These are phyloP conservation scores for Eutrigla gurnardus DNA, from an alignment of 2,797 vertebrate species.

Conservation along the genomic window DNA sequence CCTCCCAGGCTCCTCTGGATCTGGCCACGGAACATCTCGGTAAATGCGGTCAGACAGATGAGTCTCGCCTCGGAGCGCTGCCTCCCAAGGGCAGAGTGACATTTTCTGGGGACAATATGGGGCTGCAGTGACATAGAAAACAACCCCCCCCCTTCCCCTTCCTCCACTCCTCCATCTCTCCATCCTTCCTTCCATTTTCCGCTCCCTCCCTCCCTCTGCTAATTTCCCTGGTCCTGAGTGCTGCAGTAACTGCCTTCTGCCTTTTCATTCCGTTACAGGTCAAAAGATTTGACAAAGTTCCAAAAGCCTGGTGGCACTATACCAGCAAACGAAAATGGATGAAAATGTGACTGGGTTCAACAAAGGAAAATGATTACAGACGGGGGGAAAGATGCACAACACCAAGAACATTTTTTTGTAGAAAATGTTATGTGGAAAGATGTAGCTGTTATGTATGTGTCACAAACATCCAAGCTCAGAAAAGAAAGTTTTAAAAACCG, in stretches of 20 bases:
- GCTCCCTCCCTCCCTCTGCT: constrained; percentile 32
- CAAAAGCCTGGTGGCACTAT: constrained; percentile 59
- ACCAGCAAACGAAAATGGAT: constrained; percentile 49
- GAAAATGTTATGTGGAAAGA: constrained; percentile 11
- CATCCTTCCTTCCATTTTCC: constrained; percentile 17
- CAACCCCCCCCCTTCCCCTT: constrained; percentile 25
- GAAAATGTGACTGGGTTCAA: constrained; percentile 64
- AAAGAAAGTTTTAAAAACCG: constrained; percentile 1
- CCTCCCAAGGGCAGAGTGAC: constrained; percentile 82
- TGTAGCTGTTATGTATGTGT: constrained; percentile 3
- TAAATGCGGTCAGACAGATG: constrained; percentile 84
- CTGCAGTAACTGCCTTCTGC: constrained; percentile 51
- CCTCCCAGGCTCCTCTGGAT: constrained; percentile 74
- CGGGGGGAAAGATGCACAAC: constrained; percentile 29
- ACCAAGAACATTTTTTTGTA: neutral
- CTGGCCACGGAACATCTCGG: constrained; percentile 74
- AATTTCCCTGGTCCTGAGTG: constrained; percentile 64
- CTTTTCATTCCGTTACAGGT: constrained; percentile 79
- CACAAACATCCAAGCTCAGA: neutral
- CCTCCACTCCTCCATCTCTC: constrained; percentile 30
- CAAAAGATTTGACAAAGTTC: constrained; percentile 76
- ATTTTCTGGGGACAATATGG: constrained; percentile 83
- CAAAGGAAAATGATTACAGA: constrained; percentile 63
- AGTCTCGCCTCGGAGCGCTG: constrained; percentile 74
- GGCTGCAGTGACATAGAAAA: constrained; percentile 78